phyloP scores from a whole-genome alignment of 2,113 vertebrate species.

The Serinus canaria region DNA sequence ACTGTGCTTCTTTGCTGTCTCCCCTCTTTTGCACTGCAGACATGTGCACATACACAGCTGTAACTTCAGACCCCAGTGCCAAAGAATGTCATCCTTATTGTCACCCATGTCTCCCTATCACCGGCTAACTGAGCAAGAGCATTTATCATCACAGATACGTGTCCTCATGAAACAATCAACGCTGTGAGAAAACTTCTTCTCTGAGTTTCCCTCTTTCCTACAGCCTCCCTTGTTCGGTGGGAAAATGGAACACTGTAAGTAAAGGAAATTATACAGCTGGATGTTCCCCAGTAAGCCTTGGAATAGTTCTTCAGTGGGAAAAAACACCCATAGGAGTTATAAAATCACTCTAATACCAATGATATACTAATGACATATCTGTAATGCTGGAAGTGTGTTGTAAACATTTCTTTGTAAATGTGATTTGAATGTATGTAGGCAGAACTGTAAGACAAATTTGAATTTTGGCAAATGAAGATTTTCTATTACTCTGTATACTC shows the following conservation, averaged over 20 bases:
- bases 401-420: background rate
- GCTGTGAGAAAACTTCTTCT: background rate
- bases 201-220: background rate
- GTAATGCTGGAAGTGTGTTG: background rate
- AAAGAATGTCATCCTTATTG: background rate
- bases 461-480: background rate
- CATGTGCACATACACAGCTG: fast-evolving
- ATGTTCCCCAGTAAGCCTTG: background rate
- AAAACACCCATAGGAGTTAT: background rate
- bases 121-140: background rate
- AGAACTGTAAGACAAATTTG: background rate
- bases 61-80: background rate
- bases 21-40: background rate
- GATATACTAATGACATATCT: background rate
- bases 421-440: background rate
- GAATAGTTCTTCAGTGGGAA: background rate
- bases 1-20: background rate
- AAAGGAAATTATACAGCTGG: background rate
- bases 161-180: background rate
- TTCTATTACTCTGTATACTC: background rate
- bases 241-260: background rate
- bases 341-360: background rate
- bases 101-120: background rate
- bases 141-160: background rate
- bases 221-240: background rate